These are phyloP conservation scores for Ctenochaetus hawaiiensis DNA, from an alignment of 2,797 vertebrate species.

Conservation along the genomic window DNA sequence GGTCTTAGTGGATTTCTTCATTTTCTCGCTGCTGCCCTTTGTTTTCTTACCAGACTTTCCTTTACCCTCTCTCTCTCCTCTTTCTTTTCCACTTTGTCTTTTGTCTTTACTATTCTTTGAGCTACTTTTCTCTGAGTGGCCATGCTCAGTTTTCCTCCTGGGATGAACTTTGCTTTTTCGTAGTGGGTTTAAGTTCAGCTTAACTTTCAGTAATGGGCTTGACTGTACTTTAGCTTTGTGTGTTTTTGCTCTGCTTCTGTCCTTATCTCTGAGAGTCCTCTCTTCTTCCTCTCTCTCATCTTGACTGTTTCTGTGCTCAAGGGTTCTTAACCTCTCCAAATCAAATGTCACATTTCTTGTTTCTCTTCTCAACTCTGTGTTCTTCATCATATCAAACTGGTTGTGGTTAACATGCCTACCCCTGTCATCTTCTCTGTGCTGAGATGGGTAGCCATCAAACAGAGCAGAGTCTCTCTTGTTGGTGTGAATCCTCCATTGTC, in stretches of 20 bases:
- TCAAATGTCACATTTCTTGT: constrained; percentile 85
- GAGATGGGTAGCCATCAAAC: constrained; percentile 23
- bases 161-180: constrained; percentile 86
- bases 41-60: constrained; percentile 32
- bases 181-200: constrained; percentile 87
- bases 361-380: constrained; percentile 50
- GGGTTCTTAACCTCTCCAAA: constrained; percentile 61
- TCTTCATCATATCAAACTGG: constrained; percentile 46
- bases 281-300: constrained; percentile 11
- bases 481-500: constrained; percentile 26
- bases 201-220: constrained; percentile 80
- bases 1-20: constrained; percentile 44
- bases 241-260: constrained; percentile 47
- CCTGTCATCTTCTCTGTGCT: constrained; percentile 47
- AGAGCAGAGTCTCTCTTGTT: constrained; percentile 32
- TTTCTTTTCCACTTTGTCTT: constrained; percentile 35
- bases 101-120: constrained; percentile 60
- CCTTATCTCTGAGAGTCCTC: constrained; percentile 28
- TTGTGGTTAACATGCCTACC: constrained; percentile 66
- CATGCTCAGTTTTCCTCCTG: constrained; percentile 61
- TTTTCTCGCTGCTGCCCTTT: constrained; percentile 31
- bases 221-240: constrained; percentile 72
- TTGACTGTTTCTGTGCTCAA: background rate
- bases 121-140: constrained; percentile 41
- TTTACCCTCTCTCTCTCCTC: constrained; percentile 14